Evolutionary conservation across 1,140 invertebrate species (phyloP), one percentile per base, ranked within the genome.

Genomic region (Listronotus oregonensis): DNA sequence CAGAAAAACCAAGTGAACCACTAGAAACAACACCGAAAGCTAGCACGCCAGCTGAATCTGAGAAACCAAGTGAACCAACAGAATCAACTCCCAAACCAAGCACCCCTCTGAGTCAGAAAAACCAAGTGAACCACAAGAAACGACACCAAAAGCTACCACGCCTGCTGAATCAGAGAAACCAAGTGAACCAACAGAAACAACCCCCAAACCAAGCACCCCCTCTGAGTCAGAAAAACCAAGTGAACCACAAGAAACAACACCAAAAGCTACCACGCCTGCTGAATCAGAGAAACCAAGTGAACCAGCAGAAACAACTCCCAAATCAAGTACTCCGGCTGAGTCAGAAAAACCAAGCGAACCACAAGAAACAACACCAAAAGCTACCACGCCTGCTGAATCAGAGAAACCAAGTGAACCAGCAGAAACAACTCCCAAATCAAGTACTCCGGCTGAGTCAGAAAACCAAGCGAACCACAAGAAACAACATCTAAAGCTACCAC

Each of bases 401-500:
- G 17, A 15, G 6, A 46, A 15, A 17, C 18, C 49, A 9, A 51
- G 21, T 27, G 21, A 51, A 18, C n/a, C 49, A 1, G 4, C 49
- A 31, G 18, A 27, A 32, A 27, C 49, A 1, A 55, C 31, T n/a
- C 9, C 27, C 12, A 39, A 55, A 55, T 21, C 32, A 14, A 37
- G n/a, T 15, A 37, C 34, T 34, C 6, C 47, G 27, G 6, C 51
- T 37, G 39, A 15, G 14, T 21, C 51, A 55, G 12, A 37, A 21
- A n/a, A 39, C 12, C 51, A 14, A 34, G 34, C 7, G 34, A 37
- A 37, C 11, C 34, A 2, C 1, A 11, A 32, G 17, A 15, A 32
- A 46, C 5, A 9, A n/a, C 56, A 47, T 18, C 56, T 59, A 32
- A 59, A 6, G 0, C 43, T 5, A 59, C 10, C 15, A 59, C 56